Conservation (phyloP, 2,797 vertebrate species). For the Pangasius krempfi region DNA sequence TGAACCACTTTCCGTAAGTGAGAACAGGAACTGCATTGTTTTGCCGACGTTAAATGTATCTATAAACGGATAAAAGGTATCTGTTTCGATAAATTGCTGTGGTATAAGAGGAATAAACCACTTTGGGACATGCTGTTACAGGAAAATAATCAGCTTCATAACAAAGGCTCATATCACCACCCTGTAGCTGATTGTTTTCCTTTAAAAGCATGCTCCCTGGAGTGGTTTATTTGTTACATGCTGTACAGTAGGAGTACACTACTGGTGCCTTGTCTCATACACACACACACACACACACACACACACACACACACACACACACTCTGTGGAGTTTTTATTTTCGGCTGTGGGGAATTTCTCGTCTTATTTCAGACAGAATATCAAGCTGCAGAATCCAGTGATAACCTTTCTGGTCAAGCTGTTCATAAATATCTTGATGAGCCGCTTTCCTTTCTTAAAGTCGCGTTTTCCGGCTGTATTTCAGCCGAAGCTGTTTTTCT, state of each 20-base stretch:
- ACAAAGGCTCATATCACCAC: not conserved
- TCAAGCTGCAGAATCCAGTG: not conserved
- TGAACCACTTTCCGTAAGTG: not conserved
- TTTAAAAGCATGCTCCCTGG: not conserved
- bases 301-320: not conserved
- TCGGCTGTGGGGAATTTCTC: conserved; percentile 1
- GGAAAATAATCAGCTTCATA: not conserved
- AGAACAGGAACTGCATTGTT: not conserved
- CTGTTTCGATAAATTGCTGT: not conserved
- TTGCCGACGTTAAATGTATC: not conserved
- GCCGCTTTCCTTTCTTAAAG: conserved; percentile 20
- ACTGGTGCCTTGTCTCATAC: not conserved
- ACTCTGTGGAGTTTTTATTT: not conserved
- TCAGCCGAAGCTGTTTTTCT: not conserved
- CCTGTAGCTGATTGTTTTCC: not conserved
- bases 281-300: not conserved
- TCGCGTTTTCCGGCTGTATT: conserved; percentile 1
- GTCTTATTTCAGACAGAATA: not conserved
- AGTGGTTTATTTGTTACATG: not conserved
- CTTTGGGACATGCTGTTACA: not conserved
- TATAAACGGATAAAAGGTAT: not conserved
- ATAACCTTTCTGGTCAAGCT: not conserved
- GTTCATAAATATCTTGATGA: conserved; percentile 15
- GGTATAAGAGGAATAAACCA: not conserved
- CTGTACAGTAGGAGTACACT: not conserved